Base-by-base conservation (phyloP, 1,140 invertebrate genomes). In the Diploscapter pachys region DNA sequence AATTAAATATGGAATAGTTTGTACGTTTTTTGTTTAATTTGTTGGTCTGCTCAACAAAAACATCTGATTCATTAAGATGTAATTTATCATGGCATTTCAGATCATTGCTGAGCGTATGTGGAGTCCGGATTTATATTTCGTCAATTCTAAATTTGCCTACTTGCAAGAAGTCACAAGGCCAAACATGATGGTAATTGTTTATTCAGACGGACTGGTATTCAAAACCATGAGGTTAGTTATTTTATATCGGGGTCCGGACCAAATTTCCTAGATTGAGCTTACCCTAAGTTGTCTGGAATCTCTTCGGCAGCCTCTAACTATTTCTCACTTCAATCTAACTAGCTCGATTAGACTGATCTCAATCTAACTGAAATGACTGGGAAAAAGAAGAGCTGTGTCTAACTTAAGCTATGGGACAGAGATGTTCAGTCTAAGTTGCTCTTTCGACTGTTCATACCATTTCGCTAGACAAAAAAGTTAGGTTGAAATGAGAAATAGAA, bases 81-180 rank as follows among this genome's bases (percentile, higher is more conserved):
- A 31, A 31, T 31, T 31, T 31, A 62, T 50, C 9, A 71, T n/a
- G 53, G 2, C 8, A 48, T 66, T 79, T 72, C 69, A 76, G 64
- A 48, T 73, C 4, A 71, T 82, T 48, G 74, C 76, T 31, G 77
- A 79, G 9, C 76, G 76, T 8, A 77, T 78, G 3, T 85, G 79
- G 79, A 69, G 79, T n/a, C 80, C 79, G 6, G 83, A 84, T 77
- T 59, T 84, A 11, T 84, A 84, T 66, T 85, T 85, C 72, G 81
- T 84, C 6, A 84, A 84, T 55, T 76, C 81, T 9, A 85, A 86
- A 77, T 84, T 83, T 72, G 83, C 83, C 4, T 84, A 84, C 72
- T 65, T 84, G 5, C 83, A 84, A 79, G 83, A 84, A 75, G 83
- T 84, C 11, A 78, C 77, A 4, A 76, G 70, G 50, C 79, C 78